Percentiles rank a stretch among this genome's conserved stretches.
phyloP scores from a whole-genome alignment of 2,113 vertebrate genomes.

The Xiphophorus couchianus region DNA sequence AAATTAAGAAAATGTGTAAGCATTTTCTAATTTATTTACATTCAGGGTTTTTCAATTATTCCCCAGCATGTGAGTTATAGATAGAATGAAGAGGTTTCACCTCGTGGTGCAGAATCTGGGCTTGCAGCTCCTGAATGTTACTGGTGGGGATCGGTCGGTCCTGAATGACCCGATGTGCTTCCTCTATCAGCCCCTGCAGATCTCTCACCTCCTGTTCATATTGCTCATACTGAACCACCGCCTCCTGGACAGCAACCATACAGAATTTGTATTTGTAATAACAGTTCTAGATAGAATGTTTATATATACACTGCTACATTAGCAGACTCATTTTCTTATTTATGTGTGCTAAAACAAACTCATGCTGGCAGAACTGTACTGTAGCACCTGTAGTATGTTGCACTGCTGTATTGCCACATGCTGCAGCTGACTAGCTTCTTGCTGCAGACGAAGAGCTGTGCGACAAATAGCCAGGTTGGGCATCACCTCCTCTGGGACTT shows the following conservation, averaged over 20 bases:
- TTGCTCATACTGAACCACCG: slow-evolving; percentile 94
- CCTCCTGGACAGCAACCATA: slow-evolving; percentile 82
- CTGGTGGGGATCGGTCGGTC: slow-evolving; percentile 86
- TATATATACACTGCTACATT: too few species aligned
- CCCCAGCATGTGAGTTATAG: neutral
- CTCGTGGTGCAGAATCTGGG: slow-evolving; percentile 93
- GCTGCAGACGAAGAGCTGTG: slow-evolving; percentile 89
- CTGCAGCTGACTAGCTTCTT: slow-evolving; percentile 94
- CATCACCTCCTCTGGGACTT: slow-evolving; percentile 92
- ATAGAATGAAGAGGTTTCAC: slow-evolving; percentile 65
- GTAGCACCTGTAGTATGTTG: slow-evolving; percentile 90
- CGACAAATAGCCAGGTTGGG: slow-evolving; percentile 88
- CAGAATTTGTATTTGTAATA: neutral
- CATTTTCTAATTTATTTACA: neutral
- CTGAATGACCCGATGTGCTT: slow-evolving; percentile 89
- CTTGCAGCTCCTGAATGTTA: slow-evolving; percentile 95
- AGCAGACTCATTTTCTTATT: too few species aligned
- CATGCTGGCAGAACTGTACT: neutral
- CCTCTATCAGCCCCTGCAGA: slow-evolving; percentile 92
- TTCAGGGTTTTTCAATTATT: neutral
- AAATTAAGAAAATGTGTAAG: neutral
- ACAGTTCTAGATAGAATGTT: neutral
- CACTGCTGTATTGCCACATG: slow-evolving; percentile 94
- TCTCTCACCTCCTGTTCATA: slow-evolving; percentile 95
- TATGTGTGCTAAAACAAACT: too few species aligned